Base-by-base conservation (phyloP, 2,888 invertebrate genomes). In the Allygus modestus region DNA sequence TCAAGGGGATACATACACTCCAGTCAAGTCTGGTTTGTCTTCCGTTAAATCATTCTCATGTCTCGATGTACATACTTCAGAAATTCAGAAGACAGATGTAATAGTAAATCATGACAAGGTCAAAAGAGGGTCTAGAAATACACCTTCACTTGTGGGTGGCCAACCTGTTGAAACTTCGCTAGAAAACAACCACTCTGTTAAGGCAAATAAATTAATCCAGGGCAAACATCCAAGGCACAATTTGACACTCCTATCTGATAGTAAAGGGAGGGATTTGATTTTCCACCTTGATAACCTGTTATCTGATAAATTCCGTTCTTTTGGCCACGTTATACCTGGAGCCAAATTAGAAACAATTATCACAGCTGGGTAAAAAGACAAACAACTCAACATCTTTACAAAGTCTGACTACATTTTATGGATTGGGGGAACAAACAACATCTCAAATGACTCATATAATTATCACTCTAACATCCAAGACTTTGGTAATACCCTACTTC, bases 331-430 rank as follows among this genome's bases (percentile, higher is more conserved):
- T 23, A 2, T 7, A 61, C 61, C 61, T 28, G 61, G 61, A 20
- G 28, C 61, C 2, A 61, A n/a, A 61, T 1, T 61, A 2, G 61
- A 61, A 28, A 11, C 61, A 9, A 61, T 61, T 23, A 61, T 61
- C 2, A 2, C 23, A 23, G 26, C 61, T 61, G 61, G 61, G 2
- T 2, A 61, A 23, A 23, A 61, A 12, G 28, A 61, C 26, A 61
- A 61, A 17, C 23, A 61, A 61, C 61, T 61, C 1, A 15, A 28
- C 26, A 61, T 2, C 4, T 61, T 28, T 61, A 61, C 61, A 7
- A 61, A 61, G 28, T 61, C 26, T 28, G 61, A 61, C 26, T 61
- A 23, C 61, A 61, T 61, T 61, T 5, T 61, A 61, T 61, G 61
- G 61, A 61, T 61, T 61, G 61, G 61, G 23, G 61, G 61, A 11